These are phyloP conservation scores for Polydrusus pterygomalis DNA, from an alignment of 2,888 invertebrate species.

Conservation along the genomic window DNA sequence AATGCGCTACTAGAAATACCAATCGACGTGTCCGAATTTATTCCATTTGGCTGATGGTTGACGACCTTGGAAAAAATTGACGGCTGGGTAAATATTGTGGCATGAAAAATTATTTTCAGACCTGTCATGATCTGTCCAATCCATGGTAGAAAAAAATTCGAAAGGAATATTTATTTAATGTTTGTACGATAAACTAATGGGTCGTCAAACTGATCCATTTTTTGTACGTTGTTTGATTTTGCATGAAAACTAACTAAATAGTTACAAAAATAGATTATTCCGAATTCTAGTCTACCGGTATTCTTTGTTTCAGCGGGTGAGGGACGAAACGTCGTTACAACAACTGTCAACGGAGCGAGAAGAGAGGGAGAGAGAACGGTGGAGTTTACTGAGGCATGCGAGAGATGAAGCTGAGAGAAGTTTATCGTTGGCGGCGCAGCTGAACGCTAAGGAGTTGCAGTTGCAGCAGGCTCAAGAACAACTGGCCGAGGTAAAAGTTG, in stretches of 20 bases:
- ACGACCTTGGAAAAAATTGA: too few species aligned
- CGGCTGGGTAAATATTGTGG: too few species aligned
- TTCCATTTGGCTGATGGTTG: too few species aligned
- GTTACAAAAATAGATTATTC: not conserved
- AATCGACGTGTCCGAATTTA: too few species aligned
- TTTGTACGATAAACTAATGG: too few species aligned
- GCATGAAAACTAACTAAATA: not conserved
- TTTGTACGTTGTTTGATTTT: too few species aligned
- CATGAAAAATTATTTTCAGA: too few species aligned
- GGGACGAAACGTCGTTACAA: conserved; percentile 83
- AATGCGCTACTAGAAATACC: too few species aligned
- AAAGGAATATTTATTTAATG: too few species aligned
- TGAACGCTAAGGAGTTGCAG: conserved; percentile 90
- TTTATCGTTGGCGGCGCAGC: conserved; percentile 88
- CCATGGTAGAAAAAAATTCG: too few species aligned
- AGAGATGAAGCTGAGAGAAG: conserved; percentile 93
- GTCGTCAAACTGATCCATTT: too few species aligned
- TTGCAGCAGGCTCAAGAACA: conserved; percentile 90
- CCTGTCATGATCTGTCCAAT: too few species aligned
- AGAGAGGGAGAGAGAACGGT: conserved; percentile 91
- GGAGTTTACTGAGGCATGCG: conserved; percentile 90
- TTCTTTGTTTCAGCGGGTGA: conserved; percentile 79
- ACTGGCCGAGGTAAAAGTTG: conserved; percentile 81
- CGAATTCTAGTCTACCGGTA: conserved; percentile 58
- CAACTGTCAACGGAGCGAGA: conserved; percentile 77